Evolutionary conservation across 1,140 invertebrate species (phyloP), one percentile per base, ranked within the genome.

Genomic region (Macrostomum lignano): DNA sequence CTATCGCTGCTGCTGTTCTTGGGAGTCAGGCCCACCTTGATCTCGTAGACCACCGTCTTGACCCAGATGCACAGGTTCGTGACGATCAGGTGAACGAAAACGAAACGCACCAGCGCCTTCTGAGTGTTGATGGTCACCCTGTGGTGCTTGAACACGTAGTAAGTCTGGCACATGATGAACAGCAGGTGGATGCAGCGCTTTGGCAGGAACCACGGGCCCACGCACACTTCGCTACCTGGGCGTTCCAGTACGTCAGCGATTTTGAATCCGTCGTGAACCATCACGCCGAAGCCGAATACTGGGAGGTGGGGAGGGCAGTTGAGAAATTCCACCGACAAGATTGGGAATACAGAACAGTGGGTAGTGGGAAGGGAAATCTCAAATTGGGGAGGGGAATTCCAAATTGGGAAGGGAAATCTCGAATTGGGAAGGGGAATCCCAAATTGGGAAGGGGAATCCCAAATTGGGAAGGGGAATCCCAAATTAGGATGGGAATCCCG

Each of bases 151-250:
- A 88, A 86, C 51, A 88, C 81, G 58, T 84, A 86, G 55, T 82
- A 84, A 68, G 84, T 78, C 55, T 86, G 79, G 42, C 81, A 73
- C 48, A 86, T 78, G 41, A 78, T 82, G 58, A 86, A 81, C 31
- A 73, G 68, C 72, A 82, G 79, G 39, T 77, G 61, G 0, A 73
- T 73, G 3, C 72, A 70, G 0, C 78, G 77, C 1, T 74, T 79
- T 4, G 84, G 75, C 21, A 78, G 60, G 45, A 84, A 63, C 10
- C 79, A 69, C 46, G 76, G 79, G 48, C 76, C 70, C 46, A 77
- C 82, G 41, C 74, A 72, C 9, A 72, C 72, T n/a, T n/a, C n/a
- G 43, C 74, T 70, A 22, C 66, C 60, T 47, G 77, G 72, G 28
- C 78, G 52, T 52, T 86, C 78, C 51, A 82, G 84, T 48, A 81